Base-by-base conservation (phyloP, 2,888 invertebrate species). In the Furcula furcula region DNA sequence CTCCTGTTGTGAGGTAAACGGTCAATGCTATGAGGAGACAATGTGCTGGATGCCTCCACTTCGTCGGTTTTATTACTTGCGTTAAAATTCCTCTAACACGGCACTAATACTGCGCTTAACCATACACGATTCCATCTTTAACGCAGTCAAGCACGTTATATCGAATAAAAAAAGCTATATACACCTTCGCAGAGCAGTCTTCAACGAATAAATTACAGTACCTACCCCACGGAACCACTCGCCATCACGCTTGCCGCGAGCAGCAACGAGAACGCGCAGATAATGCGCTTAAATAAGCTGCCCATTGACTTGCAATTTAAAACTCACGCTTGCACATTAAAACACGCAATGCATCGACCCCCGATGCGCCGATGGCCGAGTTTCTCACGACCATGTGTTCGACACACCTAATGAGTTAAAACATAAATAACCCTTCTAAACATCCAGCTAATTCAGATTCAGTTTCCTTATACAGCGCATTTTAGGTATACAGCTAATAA, bases 121-220 rank as follows among this genome's bases (percentile, higher is more conserved):
- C n/a, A n/a, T n/a, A n/a, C n/a, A n/a, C n/a, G n/a, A n/a, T n/a
- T n/a, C n/a, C n/a, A n/a, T n/a, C n/a, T n/a, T n/a, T n/a, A n/a
- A n/a, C n/a, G n/a, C n/a, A n/a, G n/a, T n/a, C n/a, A n/a, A n/a
- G n/a, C n/a, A n/a, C n/a, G n/a, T n/a, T n/a, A n/a, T n/a, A n/a
- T n/a, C n/a, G n/a, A n/a, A n/a, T n/a, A n/a, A n/a, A n/a, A n/a
- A n/a, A n/a, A n/a, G n/a, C n/a, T n/a, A n/a, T n/a, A n/a, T n/a
- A n/a, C n/a, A n/a, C n/a, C n/a, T n/a, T n/a, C n/a, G n/a, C n/a
- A 72, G 71, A 72, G 68, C 74, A 74, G 73, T 68, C 63, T 54
- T 65, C 62, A 61, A 50, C 43, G 47, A 52, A 65, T 64, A 74
- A 75, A 74, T 74, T 72, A 68, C 66, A 48, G 62, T 64, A 26